Conservation (phyloP, 2,888 invertebrate species). For the Lamellibrachia satsuma region DNA sequence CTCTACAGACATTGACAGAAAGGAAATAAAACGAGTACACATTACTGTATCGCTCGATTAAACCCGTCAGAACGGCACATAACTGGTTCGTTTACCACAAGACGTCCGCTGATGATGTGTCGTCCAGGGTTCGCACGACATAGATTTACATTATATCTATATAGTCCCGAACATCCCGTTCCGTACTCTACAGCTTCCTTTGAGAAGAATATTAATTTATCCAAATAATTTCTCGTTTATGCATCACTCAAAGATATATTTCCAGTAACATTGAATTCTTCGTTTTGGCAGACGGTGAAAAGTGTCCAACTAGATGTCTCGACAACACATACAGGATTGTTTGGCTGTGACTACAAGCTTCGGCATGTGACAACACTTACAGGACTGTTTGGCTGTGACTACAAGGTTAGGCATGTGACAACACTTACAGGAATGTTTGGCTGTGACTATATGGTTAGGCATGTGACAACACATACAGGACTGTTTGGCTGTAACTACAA, state of each 20-base stretch:
- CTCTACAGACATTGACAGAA: not conserved
- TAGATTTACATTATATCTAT: too few species aligned
- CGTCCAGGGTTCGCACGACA: not conserved
- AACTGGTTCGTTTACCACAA: not conserved
- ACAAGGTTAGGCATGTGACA: too few species aligned
- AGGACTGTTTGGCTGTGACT: too few species aligned
- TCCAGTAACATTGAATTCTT: not conserved
- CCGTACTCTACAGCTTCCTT: too few species aligned
- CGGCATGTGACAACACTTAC: too few species aligned
- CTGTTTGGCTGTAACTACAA: too few species aligned
- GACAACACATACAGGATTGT: too few species aligned
- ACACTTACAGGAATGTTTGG: too few species aligned
- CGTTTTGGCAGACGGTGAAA: not conserved
- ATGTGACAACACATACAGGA: too few species aligned
- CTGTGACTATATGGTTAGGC: too few species aligned
- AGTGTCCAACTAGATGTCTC: not conserved
- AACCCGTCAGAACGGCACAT: not conserved
- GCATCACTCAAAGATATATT: not conserved
- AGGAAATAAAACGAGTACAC: not conserved
- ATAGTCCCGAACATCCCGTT: too few species aligned
- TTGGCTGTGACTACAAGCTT: too few species aligned
- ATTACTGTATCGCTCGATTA: constrained; percentile 2
- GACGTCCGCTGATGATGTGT: not conserved
- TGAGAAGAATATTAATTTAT: not conserved
- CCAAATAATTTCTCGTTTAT: not conserved